phyloP scores from a whole-genome alignment of 1,140 invertebrate genomes.

The Aphaenogaster ashmeadi region DNA sequence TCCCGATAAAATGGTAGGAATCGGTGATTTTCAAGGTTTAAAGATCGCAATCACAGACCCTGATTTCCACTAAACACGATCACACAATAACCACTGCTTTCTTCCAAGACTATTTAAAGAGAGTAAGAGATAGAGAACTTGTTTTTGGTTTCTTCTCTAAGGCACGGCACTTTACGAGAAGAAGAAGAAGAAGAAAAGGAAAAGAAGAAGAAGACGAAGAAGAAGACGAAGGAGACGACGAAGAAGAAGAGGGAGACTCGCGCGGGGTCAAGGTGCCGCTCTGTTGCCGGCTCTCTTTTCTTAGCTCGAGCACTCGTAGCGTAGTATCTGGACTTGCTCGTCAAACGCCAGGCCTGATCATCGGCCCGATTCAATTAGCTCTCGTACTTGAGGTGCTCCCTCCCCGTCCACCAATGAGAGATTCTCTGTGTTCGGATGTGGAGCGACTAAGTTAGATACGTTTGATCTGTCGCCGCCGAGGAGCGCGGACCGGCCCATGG shows the following conservation, averaged over 20 bases:
- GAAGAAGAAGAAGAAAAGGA: constrained; percentile 21
- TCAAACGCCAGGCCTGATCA: constrained; percentile 51
- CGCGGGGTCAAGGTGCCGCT: constrained; percentile 78
- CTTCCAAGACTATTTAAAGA: constrained; percentile 5
- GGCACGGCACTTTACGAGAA: not conserved
- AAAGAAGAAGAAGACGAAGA: constrained; percentile 43
- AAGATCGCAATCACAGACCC: constrained; percentile 3
- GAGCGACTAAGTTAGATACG: constrained; percentile 15
- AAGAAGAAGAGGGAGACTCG: constrained; percentile 70
- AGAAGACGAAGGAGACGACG: constrained; percentile 37
- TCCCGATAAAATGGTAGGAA: not conserved
- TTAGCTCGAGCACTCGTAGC: constrained; percentile 66
- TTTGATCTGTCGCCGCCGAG: constrained; percentile 41
- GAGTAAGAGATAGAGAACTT: constrained; percentile 9
- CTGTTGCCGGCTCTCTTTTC: constrained; percentile 75
- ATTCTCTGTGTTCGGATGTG: constrained; percentile 8
- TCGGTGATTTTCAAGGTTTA: not conserved
- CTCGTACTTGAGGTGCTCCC: constrained; percentile 33
- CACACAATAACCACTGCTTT: not conserved
- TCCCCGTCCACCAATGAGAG: not conserved
- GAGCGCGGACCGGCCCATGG: not conserved
- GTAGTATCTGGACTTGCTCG: constrained; percentile 59
- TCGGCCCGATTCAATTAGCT: constrained; percentile 60
- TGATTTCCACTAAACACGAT: not conserved
- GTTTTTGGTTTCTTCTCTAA: constrained; percentile 14